A percentile compares a stretch with the other conserved stretches of the same genome.
phyloP scores from a whole-genome alignment of 2,888 invertebrate species.

The Napeogenes sylphis region DNA sequence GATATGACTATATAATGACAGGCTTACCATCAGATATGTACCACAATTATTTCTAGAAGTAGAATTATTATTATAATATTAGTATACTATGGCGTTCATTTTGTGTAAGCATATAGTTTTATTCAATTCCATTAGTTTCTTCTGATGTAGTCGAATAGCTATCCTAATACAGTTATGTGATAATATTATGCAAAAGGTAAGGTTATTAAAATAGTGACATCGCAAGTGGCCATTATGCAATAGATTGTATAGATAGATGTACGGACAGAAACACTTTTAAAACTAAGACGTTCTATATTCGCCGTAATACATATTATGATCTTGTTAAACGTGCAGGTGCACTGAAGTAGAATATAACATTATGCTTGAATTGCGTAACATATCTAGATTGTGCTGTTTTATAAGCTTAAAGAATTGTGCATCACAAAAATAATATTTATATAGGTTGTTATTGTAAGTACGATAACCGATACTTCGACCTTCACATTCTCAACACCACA shows the following conservation, averaged over 20 bases:
- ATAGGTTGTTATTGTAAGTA: conserved; percentile 26
- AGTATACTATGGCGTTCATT: conserved; percentile 13
- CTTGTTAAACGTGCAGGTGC: no score
- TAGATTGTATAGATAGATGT: neutral
- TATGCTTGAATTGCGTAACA: no score
- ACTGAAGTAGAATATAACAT: no score
- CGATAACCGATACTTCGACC: conserved; percentile 22
- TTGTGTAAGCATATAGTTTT: conserved; percentile 23
- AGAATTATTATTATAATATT: conserved; percentile 18
- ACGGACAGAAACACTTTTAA: neutral
- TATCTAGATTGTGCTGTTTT: no score
- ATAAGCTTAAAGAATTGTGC: no score
- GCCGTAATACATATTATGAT: no score
- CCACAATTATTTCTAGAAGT: conserved; percentile 33
- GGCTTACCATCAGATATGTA: conserved; percentile 37
- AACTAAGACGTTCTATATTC: no score
- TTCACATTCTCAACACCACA: conserved; percentile 4
- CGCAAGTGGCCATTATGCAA: neutral
- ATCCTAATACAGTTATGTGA: neutral
- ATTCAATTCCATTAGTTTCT: conserved; percentile 61
- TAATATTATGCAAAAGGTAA: neutral
- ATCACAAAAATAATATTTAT: neutral
- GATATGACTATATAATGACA: conserved; percentile 35
- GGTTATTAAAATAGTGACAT: neutral
- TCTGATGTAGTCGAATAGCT: conserved; percentile 31